Evolutionary conservation across 2,888 invertebrate genomes (phyloP).

Genomic region (Oxytorus armatus): DNA sequence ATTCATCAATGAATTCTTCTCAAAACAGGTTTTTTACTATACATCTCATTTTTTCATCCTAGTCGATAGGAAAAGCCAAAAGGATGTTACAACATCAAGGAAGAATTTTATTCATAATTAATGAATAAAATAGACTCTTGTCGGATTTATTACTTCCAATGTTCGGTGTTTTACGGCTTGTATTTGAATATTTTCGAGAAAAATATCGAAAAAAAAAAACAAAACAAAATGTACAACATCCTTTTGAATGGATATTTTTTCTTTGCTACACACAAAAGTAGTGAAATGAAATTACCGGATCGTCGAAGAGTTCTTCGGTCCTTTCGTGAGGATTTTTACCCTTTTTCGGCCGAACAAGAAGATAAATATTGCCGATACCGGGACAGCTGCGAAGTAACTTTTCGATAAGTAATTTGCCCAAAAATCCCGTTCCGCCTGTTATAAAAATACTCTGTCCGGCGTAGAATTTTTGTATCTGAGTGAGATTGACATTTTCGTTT

Average conservation of each 20-base stretch:
- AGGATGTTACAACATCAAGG: too few relatives aligned
- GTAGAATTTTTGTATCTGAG: constrained; percentile 85
- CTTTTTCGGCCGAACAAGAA: constrained; percentile 87
- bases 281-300: constrained; percentile 75
- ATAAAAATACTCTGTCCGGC: constrained; percentile 86
- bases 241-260: too few relatives aligned
- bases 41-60: too few relatives aligned
- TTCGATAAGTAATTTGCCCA: constrained; percentile 90
- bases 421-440: constrained; percentile 89
- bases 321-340: constrained; percentile 85
- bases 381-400: constrained; percentile 89
- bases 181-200: too few relatives aligned
- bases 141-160: too few relatives aligned
- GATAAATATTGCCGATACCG: constrained; percentile 86
- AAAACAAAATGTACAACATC: not conserved
- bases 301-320: constrained; percentile 85
- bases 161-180: too few relatives aligned
- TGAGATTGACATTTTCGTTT: constrained; percentile 72
- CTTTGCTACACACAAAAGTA: not conserved
- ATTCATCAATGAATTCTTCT: not conserved
- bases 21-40: too few relatives aligned
- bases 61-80: too few relatives aligned
- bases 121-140: too few relatives aligned
- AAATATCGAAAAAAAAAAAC: not conserved
- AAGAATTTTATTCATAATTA: too few relatives aligned